Evolutionary conservation across 2,113 vertebrate genomes (phyloP).

Genomic region (Morone chrysops): DNA sequence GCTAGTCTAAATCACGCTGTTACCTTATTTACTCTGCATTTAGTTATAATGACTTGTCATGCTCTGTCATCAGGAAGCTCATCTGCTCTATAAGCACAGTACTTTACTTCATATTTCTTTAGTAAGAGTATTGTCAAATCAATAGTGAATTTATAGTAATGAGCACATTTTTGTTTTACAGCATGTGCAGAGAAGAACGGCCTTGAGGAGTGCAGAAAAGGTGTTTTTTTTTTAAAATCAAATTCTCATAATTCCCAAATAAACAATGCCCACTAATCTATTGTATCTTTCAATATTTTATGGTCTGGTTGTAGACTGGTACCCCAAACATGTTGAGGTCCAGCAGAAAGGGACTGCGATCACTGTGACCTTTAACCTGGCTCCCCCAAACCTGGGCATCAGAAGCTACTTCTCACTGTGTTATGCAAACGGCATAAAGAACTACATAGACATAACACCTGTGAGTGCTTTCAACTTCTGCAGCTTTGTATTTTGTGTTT

Average conservation of each 20-base stretch:
- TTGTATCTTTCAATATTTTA: not conserved
- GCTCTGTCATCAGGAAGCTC: not conserved
- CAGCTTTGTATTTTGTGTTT: not conserved
- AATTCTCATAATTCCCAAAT: not conserved
- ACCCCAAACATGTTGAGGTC: conserved; percentile 76
- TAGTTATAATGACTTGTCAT: too few relatives aligned
- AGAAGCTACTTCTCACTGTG: conserved; percentile 82
- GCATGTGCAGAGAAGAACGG: conserved; percentile 84
- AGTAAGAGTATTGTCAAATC: not conserved
- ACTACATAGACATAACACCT: conserved; percentile 72
- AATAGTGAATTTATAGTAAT: not conserved
- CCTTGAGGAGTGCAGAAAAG: conserved; percentile 78
- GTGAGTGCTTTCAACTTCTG: conserved; percentile 61
- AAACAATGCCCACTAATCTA: not conserved
- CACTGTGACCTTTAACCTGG: conserved; percentile 85
- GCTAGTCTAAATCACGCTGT: not conserved
- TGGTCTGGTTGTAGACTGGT: conserved; percentile 80
- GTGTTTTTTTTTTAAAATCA: conserved; percentile 52
- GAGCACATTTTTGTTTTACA: conserved; percentile 54
- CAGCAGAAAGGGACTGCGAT: conserved; percentile 72
- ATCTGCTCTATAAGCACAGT: not conserved
- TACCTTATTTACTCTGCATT: not conserved
- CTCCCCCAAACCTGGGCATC: conserved; percentile 80
- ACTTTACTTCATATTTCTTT: not conserved
- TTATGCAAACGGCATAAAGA: conserved; percentile 67